Percentiles rank a stretch among this genome's conserved stretches.
These are phyloP conservation scores for Neoniphon sammara DNA, from an alignment of 2,797 vertebrate species.

Conservation along the genomic window DNA sequence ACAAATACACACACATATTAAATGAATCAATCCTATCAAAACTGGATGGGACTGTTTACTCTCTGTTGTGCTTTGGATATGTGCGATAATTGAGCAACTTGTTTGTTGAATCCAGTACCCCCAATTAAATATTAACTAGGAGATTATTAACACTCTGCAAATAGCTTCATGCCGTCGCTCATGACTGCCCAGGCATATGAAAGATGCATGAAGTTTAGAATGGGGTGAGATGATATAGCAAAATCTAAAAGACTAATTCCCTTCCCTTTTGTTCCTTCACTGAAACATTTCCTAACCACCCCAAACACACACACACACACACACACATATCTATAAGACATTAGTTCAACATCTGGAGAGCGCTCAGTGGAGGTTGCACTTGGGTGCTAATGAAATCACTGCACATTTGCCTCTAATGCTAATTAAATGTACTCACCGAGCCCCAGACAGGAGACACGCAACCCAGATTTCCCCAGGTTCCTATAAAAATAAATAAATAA, in stretches of 20 bases:
- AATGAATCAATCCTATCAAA: conserved; percentile 38
- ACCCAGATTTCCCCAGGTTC: conserved; percentile 97
- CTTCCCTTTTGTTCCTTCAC: not conserved
- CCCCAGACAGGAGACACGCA: conserved; percentile 96
- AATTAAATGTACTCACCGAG: conserved; percentile 89
- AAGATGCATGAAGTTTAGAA: conserved; percentile 63
- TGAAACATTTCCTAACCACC: not conserved
- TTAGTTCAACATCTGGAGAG: conserved; percentile 3
- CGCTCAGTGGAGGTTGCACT: conserved; percentile 29
- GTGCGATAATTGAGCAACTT: conserved; percentile 58
- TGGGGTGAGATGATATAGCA: conserved; percentile 29
- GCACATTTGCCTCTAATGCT: conserved; percentile 51
- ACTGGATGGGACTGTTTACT: conserved; percentile 43
- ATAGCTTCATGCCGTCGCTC: conserved; percentile 46
- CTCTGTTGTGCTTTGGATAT: conserved; percentile 33
- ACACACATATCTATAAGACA: conserved; percentile 8
- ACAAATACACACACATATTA: conserved; percentile 22
- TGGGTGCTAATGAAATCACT: conserved; percentile 49
- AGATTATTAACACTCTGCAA: conserved; percentile 55
- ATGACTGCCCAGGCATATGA: conserved; percentile 41
- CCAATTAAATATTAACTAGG: conserved; percentile 68
- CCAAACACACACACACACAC: conserved; percentile 9
- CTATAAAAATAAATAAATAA: conserved; percentile 80
- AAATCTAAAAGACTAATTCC: conserved; percentile 9
- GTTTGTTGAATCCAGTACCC: conserved; percentile 52